Conservation (phyloP, 1,140 invertebrate species). For the Zaprionus africanus region DNA sequence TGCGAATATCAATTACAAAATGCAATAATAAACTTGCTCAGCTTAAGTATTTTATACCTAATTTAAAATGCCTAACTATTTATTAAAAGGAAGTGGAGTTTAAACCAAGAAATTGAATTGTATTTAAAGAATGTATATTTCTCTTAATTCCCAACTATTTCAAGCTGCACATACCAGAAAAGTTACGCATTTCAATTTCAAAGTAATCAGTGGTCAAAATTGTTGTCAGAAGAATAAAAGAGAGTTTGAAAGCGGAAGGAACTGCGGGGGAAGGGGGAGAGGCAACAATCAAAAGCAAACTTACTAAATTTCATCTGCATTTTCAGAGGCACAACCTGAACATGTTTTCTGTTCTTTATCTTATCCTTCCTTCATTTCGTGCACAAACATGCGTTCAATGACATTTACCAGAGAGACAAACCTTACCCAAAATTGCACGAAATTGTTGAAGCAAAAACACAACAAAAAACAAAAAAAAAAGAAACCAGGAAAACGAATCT, state of each 20-base stretch:
- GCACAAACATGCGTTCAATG: conserved; percentile 51
- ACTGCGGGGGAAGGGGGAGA: background rate
- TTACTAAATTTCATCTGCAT: conserved; percentile 49
- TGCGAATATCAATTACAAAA: too few relatives aligned
- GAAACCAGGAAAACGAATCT: conserved; percentile 22
- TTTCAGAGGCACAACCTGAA: conserved; percentile 17
- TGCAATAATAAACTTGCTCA: background rate
- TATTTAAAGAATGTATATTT: background rate
- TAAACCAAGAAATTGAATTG: background rate
- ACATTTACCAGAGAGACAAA: conserved; percentile 54
- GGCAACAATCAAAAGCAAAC: conserved; percentile 1
- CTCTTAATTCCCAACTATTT: background rate
- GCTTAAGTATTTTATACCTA: background rate
- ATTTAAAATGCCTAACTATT: background rate
- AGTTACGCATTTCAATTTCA: background rate
- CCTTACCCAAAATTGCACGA: conserved; percentile 32
- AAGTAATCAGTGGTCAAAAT: background rate
- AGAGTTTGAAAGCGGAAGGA: background rate
- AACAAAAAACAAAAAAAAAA: conserved; percentile 9
- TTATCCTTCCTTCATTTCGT: conserved; percentile 6
- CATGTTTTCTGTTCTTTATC: conserved; percentile 15
- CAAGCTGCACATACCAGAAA: background rate
- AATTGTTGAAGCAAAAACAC: conserved; percentile 3
- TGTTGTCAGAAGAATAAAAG: background rate
- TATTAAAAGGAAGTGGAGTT: background rate